Evolutionary conservation across 2,797 vertebrate species (phyloP), one percentile per base, ranked within the genome.

Genomic region (Muraenolepis orangiensis): DNA sequence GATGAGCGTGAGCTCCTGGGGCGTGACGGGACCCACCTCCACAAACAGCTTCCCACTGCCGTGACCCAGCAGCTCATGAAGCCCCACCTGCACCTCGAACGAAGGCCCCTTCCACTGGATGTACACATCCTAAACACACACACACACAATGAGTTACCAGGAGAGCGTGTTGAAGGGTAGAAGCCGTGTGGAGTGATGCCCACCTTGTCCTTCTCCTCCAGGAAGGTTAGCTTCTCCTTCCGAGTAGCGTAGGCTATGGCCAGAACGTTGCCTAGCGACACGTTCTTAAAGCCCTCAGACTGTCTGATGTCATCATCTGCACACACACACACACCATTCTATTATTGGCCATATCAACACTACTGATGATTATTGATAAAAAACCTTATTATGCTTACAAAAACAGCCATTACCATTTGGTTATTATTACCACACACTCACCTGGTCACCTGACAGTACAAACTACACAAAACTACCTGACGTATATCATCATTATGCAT

Each of bases 31-130:
- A 51, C 81, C 82, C 51, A 97, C 96, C 95, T 97, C 93, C 26
- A 96, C 93, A 69, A 98, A 96, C 66, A 98, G 94, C 80, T 97
- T 98, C 12, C 96, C 96, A 0, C 96, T 98, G 77, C 96, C 96
- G 0, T 98, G 96, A 7, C 96, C 96, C 82, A 98, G 74, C 75
- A 97, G 92, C 84, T 98, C 96, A 0, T 98, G 96, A 10, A 98
- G 94, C 18, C 96, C 96, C 36, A 98, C 96, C 88, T 97, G 96
- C 72, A 97, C 96, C 38, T 97, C 96, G 1, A 98, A 97, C 2
- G 96, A 96, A 0, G 95, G 95, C 1, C 94, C 93, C 70, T 96
- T 96, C 94, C 94, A 96, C 79, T 95, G 95, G 72, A 96, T 93
- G 69, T 95, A 97, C 78, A 94, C 78, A 81, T 98, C 96, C 96